Evolutionary conservation across 2,888 invertebrate species (phyloP).

Genomic region (Timema cristinae): DNA sequence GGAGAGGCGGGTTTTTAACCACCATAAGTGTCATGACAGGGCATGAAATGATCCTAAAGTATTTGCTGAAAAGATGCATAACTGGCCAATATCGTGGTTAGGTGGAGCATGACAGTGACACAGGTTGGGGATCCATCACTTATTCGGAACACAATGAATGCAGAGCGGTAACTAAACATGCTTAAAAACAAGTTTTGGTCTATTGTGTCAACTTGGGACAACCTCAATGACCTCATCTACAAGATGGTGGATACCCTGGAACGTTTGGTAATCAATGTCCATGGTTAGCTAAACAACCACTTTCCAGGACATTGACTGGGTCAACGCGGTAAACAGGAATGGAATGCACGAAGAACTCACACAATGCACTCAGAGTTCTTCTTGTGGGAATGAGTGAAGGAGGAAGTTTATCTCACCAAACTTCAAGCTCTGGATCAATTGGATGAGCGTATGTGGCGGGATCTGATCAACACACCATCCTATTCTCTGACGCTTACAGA

Average conservation of each 20-base stretch:
- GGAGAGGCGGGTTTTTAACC: no score
- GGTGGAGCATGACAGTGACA: neutral
- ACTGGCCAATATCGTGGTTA: neutral
- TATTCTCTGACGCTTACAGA: neutral
- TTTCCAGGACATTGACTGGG: neutral
- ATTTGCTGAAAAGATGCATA: no score
- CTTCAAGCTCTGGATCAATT: neutral
- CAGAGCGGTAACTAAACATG: neutral
- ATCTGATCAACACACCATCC: neutral
- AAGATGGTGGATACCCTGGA: neutral
- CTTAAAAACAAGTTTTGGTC: neutral
- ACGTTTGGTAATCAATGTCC: neutral
- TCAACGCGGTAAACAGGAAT: no score
- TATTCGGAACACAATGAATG: neutral
- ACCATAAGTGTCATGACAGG: no score
- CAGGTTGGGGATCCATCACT: neutral
- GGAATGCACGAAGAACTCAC: neutral
- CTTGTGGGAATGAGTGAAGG: neutral
- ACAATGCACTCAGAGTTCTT: neutral
- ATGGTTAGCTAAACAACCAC: neutral
- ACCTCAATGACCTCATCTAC: neutral
- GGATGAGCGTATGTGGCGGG: neutral
- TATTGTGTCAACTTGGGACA: neutral
- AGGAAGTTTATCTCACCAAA: constrained; percentile 1
- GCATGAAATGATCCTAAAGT: no score